These are phyloP conservation scores for Caretta caretta DNA, from an alignment of 2,113 vertebrate genomes.

Conservation along the genomic window DNA sequence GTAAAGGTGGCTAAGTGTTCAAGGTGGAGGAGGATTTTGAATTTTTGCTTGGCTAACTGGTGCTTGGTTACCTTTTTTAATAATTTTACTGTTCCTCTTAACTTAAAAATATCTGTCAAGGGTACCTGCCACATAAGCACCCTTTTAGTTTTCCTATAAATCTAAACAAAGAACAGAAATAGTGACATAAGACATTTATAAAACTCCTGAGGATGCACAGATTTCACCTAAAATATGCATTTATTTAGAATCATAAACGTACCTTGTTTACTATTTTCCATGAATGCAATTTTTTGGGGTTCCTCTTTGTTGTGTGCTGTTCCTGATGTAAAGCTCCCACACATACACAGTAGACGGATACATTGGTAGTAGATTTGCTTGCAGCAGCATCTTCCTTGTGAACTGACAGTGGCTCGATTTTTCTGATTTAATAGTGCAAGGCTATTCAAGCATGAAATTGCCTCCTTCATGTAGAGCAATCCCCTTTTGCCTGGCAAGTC, in stretches of 20 bases:
- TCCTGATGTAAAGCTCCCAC: neutral
- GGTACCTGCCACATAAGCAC: fast-evolving
- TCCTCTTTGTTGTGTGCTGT: neutral
- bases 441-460: slow-evolving; percentile 73
- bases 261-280: neutral
- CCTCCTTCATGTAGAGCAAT: slow-evolving; percentile 61
- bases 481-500: slow-evolving; percentile 57
- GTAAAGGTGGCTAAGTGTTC: neutral
- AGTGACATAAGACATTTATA: neutral
- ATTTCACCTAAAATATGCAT: fast-evolving
- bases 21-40: neutral
- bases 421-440: slow-evolving; percentile 54
- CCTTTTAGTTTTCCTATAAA: neutral
- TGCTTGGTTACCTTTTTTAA: neutral
- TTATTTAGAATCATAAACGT: neutral
- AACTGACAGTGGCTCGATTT: slow-evolving; percentile 36
- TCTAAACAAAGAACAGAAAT: neutral
- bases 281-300: fast-evolving
- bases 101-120: neutral
- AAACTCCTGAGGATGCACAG: fast-evolving
- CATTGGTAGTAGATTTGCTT: slow-evolving; percentile 5
- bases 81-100: fast-evolving
- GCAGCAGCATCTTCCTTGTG: neutral
- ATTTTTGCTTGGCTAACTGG: neutral
- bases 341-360: neutral